Base-by-base conservation (phyloP, 1,140 invertebrate species). In the Helicorthomorpha holstii region DNA sequence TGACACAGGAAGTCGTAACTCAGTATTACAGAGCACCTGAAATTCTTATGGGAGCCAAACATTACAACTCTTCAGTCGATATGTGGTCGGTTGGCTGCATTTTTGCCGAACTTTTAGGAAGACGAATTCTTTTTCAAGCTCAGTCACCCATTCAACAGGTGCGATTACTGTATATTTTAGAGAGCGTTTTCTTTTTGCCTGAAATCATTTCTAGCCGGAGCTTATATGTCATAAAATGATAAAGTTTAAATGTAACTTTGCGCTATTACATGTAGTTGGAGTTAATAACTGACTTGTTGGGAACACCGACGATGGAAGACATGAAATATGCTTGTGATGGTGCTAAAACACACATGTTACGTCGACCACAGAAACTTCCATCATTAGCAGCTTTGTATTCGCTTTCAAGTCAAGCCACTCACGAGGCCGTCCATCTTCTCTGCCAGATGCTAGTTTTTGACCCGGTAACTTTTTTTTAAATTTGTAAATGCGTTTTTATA, bases 51-150 rank as follows among this genome's bases (percentile, higher is more conserved):
- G 96, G 95, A 26, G 93, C 95, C 2, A 82, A 88, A 59, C 94
- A 98, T 69, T 98, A 98, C 70, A 91, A 91, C 23, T 85, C 84
- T 10, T 86, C 89, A 0, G 89, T 98, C 34, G 95, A 98, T 66
- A 88, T 98, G 16, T 98, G 94, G 95, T 92, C 89, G 43, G 92
- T 98, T 25, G 95, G 95, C n/a, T 98, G 95, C 67, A 98, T 98
- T 62, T 98, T 98, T 65, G 94, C 92, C 4, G 95, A 98, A 67
- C 76, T 98, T 22, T 75, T 98, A 1, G 86, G 90, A 43, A 72
- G 95, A 51, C 75, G 92, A 53, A 98, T 99, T 59, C 76, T 99
- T 24, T 99, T 99, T 72, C 93, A 98, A 71, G 91, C 90, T 23
- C 85, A 89, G 65, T 91, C 81, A 66, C 89, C 91, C 2, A 83